Evolutionary conservation across 1,140 invertebrate genomes (phyloP), one percentile per base, ranked within the genome.

Genomic region (Sycobia sp.): DNA sequence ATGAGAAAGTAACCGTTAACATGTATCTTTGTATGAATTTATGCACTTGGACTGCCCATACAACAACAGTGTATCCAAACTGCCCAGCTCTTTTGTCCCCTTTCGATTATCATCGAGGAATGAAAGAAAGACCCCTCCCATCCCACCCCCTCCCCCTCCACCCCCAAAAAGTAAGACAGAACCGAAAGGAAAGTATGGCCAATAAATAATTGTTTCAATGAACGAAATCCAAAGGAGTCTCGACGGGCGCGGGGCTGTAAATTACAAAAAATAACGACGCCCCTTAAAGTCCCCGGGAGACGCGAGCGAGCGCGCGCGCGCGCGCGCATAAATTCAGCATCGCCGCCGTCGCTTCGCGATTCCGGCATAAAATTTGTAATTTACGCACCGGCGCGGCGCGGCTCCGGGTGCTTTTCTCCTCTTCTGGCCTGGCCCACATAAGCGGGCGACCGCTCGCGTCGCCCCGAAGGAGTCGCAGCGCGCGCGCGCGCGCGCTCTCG

Each of bases 361-460:
- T 22, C 10, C 3, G 7, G 7, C 18, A 23, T 44, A 47, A 49
- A 38, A 60, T 51, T 50, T 60, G 51, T 41, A 50, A 20, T 18
- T 18, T 3, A 1, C n/a, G 36, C 8, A 36, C 18, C 22, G 7
- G 18, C 29, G 22, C 14, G 20, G 22, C 4, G 34, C 14, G 22
- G 13, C n/a, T n/a, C n/a, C n/a, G n/a, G n/a, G n/a, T n/a, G n/a
- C n/a, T n/a, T 54, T 54, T 54, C 51, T 54, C 51, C 11, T 54
- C 51, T 23, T 54, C 25, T 54, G 39, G 50, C 50, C 5, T 3
- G 32, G 1, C 9, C 14, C 23, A 39, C 20, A 49, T 18, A 46
- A 56, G 20, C 11, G 41, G 58, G 55, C 62, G 46, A 62, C 59
- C 59, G 53, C 65, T 58, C 55, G 41, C 46, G 34, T 46, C 36